Evolutionary conservation across 2,888 invertebrate genomes (phyloP), one percentile per base, ranked within the genome.

Genomic region (Meliscaeva auricollis): DNA sequence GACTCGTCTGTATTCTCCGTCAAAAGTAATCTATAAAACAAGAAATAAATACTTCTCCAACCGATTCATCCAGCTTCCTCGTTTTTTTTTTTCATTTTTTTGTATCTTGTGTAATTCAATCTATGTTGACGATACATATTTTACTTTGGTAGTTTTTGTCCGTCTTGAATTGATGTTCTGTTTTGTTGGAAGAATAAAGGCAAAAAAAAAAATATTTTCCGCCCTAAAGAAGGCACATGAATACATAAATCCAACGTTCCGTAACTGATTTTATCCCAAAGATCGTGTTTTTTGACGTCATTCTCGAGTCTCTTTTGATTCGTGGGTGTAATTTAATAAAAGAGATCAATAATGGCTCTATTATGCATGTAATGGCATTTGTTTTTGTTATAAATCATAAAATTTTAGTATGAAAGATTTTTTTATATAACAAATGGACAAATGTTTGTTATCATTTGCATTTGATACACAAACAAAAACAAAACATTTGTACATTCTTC

Each of bases 1-100:
- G 54, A 46, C 70, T 13, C 20, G 44, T 62, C 22, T 77, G 46
- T 44, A 64, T 46, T 46, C 32, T 46, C n/a, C 15, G 13, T 17
- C 35, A 17, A 58, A 20, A 48, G 48, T 30, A 48, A 68, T 58
- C 9, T 69, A 26, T 44, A 32, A 44, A 54, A 60, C 8, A 58
- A 38, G 58, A 13, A 13, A 60, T 52, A 69, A 38, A 41, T 26
- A 50, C 13, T 20, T 41, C 41, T n/a, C 13, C 35, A 9, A 5
- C 3, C 2, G 22, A 38, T 58, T 76, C 17, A 6, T 48, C n/a
- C 20, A 4, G 58, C 58, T 50, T 41, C 38, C 38, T 69, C 41
- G 68, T 50, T 41, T 38, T 7, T 35, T 20, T 9, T n/a, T 3
- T 32, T 70, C 4, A 46, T 26, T 44, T 26, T 17, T 38, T 41